A percentile compares a stretch with the other conserved stretches of the same genome.
These are phyloP conservation scores for Cyprinodon tularosa DNA, from an alignment of 2,113 vertebrate genomes.

Conservation along the genomic window DNA sequence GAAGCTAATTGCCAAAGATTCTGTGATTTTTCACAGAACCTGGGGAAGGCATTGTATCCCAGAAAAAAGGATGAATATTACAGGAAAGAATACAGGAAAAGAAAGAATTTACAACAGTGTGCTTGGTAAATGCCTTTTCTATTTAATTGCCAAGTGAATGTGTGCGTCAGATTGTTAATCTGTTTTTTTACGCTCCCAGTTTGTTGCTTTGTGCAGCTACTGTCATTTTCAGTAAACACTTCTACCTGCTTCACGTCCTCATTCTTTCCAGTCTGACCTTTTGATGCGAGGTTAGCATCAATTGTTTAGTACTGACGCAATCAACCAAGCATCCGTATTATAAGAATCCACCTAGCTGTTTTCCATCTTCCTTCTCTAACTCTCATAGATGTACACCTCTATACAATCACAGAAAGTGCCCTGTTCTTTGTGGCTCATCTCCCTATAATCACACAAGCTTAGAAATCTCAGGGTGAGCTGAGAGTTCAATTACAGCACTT, in stretches of 20 bases:
- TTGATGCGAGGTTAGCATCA: conserved; percentile 17
- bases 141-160: conserved; percentile 1
- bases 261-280: conserved; percentile 10
- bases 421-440: conserved; percentile 15
- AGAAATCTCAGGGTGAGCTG: conserved; percentile 23
- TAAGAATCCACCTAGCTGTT: conserved; percentile 18
- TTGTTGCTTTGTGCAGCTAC: neutral
- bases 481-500: conserved; percentile 56
- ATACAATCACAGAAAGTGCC: conserved; percentile 20
- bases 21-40: conserved; percentile 35
- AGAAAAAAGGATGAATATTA: conserved; percentile 13
- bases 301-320: conserved; percentile 14
- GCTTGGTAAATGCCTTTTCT: neutral
- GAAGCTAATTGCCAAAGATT: conserved; percentile 59
- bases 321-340: conserved; percentile 40
- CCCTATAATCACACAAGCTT: conserved; percentile 47
- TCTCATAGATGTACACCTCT: conserved; percentile 17
- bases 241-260: neutral
- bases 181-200: neutral
- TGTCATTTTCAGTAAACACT: neutral
- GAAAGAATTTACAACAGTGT: conserved; percentile 1
- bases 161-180: neutral
- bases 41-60: conserved; percentile 8
- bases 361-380: conserved; percentile 14
- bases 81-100: neutral